Percentiles rank a stretch among this genome's conserved stretches.
phyloP scores from a whole-genome alignment of 2,113 vertebrate species.

The Thoracochromis brauschi region DNA sequence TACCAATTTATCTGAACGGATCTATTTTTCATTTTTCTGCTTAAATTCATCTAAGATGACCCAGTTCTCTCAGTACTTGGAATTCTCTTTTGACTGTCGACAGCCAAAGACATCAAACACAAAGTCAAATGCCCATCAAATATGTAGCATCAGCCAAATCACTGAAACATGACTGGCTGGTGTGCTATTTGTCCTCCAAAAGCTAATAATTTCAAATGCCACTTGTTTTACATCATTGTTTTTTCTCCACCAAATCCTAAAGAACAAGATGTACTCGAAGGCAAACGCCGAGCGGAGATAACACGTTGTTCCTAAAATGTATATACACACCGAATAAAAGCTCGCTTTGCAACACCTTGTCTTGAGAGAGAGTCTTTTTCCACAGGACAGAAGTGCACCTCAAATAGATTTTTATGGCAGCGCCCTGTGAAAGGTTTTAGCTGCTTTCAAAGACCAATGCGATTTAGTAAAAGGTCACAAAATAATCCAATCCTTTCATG shows the following conservation, averaged over 20 bases:
- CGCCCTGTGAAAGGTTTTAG: slow-evolving; percentile 20
- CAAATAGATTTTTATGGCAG: slow-evolving; percentile 20
- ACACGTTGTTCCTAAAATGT: neutral
- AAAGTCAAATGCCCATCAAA: slow-evolving; percentile 14
- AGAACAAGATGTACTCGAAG: neutral
- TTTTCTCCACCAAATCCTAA: neutral
- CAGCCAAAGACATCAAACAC: slow-evolving; percentile 2
- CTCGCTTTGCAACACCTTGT: neutral
- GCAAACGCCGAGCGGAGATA: neutral
- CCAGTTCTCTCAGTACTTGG: neutral
- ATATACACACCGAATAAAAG: neutral
- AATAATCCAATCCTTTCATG: slow-evolving; percentile 33
- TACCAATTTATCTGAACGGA: slow-evolving; percentile 2
- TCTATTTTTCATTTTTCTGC: slow-evolving; percentile 23
- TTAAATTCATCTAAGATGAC: slow-evolving; percentile 16
- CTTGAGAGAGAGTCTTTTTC: slow-evolving; percentile 1
- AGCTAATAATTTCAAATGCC: neutral
- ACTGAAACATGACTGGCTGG: neutral
- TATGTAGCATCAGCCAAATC: slow-evolving; percentile 1
- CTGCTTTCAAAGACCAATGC: slow-evolving; percentile 32
- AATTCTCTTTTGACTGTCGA: slow-evolving; percentile 26
- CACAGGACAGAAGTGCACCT: neutral
- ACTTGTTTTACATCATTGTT: neutral
- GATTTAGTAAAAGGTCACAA: slow-evolving; percentile 39
- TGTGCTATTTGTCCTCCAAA: neutral